Base-by-base conservation (phyloP, 2,888 invertebrate genomes). In the Amphipoea lucens region DNA sequence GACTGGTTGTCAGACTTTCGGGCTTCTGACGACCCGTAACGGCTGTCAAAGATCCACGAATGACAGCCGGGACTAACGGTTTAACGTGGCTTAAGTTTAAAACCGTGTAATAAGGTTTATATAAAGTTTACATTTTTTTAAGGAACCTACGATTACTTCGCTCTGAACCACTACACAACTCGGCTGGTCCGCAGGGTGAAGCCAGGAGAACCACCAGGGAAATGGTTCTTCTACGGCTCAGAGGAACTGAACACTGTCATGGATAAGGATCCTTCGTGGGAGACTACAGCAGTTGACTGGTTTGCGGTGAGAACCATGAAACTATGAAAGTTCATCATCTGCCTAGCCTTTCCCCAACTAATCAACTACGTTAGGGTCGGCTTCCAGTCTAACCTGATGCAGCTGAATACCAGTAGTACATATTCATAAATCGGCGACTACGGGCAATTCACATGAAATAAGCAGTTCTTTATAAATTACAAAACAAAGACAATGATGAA, bases 101-200 rank as follows among this genome's bases (percentile, higher is more conserved):
- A 48, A 48, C 4, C 4, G 42, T 45, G 45, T 45, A 3, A 57
- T 57, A 9, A 9, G 0, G 3, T 57, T 23, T 57, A 20, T 20
- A 2, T 23, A 23, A 0, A 23, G 54, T 54, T 54, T 1, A 17
- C 1, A 5, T 17, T 54, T 54, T 20, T 57, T 57, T 23, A 23
- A 57, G 60, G 86, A n/a, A 95, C 97, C 0, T 95, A 93, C 29
- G 97, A 97, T 87, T 97, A 95, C 87, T 94, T 96, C 70, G 97
- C 95, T 0, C 77, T 97, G 36, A 97, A 97, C 88, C 94, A 96
- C 86, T 97, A 97, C 90, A 95, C 96, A 0, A 90, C 92, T 0
- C 85, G 90, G 0, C 7, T 89, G 4, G 89, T 92, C 1, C 86
- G 90, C 0, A 78, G 78, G 4, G 89, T 87, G 0, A 75, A 65